Base-by-base conservation (phyloP, 2,113 vertebrate genomes). In the Proterorhinus semilunaris region DNA sequence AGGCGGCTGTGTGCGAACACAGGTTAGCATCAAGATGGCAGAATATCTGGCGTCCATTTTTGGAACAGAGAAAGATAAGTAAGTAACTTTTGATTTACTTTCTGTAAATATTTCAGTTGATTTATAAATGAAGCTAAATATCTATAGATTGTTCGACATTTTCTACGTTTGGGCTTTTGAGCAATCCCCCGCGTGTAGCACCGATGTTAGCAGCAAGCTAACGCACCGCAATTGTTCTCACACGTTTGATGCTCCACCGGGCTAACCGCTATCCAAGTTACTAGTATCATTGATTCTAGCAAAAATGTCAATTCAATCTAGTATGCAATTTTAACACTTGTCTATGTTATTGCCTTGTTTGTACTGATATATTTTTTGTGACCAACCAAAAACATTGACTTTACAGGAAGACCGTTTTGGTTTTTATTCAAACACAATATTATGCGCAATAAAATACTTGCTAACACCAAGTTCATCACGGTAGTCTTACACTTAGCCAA, bases 41-140 rank as follows among this genome's bases (percentile, higher is more conserved):
- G 96, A 97, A 85, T 96, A 97, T 74, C 86, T 98, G 91, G 96
- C 96, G 71, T 98, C 96, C 94, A 98, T 98, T 91, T 98, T 98
- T 93, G 95, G 96, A 67, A 97, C 96, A 83, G 96, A 98, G 75
- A 97, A 98, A 90, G 96, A 98, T 92, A 98, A 98, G 96, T 98
- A 90, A 95, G 95, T 94, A 13, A 27, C 4, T 16, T 10, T 50
- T 0, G n/a, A 16, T 75, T 58, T 6, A 15, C 6, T 63, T 46
- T 63, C 12, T 21, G 16, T 11, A 21, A 48, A 17, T 15, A 61
- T 0, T 43, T 15, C 12, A 45, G 7, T 10, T 61, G 2, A 8
- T 44, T 15, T 44, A 7, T 4, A 5, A 45, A 8, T 16, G 0
- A 45, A n/a, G 15, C 42, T 0, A 44, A 15, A 4, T 44, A 8